Percentiles rank a stretch among this genome's conserved stretches.
Conservation (phyloP, 2,888 invertebrate genomes). For the Suillia variegata region DNA sequence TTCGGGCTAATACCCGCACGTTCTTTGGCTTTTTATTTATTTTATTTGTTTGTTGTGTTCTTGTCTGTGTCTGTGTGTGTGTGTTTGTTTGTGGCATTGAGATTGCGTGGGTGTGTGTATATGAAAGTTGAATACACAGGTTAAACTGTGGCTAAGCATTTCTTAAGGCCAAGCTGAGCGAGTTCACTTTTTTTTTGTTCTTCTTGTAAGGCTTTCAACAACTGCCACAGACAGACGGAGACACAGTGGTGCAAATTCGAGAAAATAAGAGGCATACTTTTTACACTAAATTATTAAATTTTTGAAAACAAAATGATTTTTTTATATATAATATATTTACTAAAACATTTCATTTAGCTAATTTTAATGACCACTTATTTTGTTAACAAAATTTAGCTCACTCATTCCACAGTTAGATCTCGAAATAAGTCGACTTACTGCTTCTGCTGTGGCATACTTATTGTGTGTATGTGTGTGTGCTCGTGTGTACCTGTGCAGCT, state of each 20-base stretch:
- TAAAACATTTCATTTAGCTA: too few species aligned
- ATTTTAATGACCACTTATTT: too few species aligned
- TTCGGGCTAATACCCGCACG: conserved; percentile 13
- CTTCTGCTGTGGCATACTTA: too few species aligned
- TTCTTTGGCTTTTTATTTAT: neutral
- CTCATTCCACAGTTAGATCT: too few species aligned
- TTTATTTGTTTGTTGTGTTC: neutral
- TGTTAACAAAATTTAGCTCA: too few species aligned
- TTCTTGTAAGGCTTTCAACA: neutral
- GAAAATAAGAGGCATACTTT: neutral
- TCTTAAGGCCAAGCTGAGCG: neutral
- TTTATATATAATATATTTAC: too few species aligned
- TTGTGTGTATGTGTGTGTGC: neutral
- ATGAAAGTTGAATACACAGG: neutral
- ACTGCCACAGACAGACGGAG: conserved; percentile 2
- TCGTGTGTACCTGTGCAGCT: neutral
- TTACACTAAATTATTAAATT: too few species aligned
- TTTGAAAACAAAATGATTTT: too few species aligned
- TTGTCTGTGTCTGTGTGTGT: too few species aligned
- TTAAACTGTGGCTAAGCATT: neutral
- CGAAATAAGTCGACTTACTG: too few species aligned
- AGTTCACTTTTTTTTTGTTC: neutral
- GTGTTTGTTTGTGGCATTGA: too few species aligned
- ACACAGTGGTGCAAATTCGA: neutral
- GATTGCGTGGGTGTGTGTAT: too few species aligned